Conservation (phyloP, 1,140 invertebrate genomes). For the Orius insidiosus region DNA sequence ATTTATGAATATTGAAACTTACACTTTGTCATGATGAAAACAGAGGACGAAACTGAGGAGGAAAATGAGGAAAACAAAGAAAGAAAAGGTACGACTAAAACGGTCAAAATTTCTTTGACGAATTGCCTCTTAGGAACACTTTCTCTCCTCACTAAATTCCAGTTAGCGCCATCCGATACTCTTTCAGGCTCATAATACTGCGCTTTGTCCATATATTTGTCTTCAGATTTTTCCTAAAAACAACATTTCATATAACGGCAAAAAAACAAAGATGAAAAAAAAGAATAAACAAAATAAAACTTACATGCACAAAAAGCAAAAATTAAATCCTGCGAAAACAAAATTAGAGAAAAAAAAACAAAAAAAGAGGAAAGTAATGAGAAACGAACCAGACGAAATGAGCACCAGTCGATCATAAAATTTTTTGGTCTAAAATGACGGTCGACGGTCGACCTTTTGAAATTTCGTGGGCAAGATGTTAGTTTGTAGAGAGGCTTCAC, state of each 20-base stretch:
- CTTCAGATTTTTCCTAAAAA: too few relatives aligned
- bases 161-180: constrained; percentile 19
- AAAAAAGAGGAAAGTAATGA: too few relatives aligned
- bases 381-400: constrained; percentile 55
- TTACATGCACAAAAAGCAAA: too few relatives aligned
- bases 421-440: constrained; percentile 58
- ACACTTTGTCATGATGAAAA: constrained; percentile 60
- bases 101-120: constrained; percentile 45
- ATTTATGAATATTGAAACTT: constrained; percentile 29
- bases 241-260: too few relatives aligned
- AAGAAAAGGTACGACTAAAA: constrained; percentile 48
- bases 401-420: constrained; percentile 76
- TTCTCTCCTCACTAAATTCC: constrained; percentile 36
- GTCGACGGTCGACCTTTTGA: constrained; percentile 71
- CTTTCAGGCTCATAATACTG: too few relatives aligned
- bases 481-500: constrained; percentile 58
- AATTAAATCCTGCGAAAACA: too few relatives aligned
- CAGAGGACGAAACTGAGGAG: constrained; percentile 55
- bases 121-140: constrained; percentile 52
- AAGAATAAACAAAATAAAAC: too few relatives aligned
- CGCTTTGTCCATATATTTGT: too few relatives aligned
- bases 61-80: constrained; percentile 45
- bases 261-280: too few relatives aligned
- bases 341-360: too few relatives aligned
- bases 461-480: constrained; percentile 55